Conservation (phyloP, 30 jellyfish, hydroid and myxozoan species). For the Aurelia sp. region DNA sequence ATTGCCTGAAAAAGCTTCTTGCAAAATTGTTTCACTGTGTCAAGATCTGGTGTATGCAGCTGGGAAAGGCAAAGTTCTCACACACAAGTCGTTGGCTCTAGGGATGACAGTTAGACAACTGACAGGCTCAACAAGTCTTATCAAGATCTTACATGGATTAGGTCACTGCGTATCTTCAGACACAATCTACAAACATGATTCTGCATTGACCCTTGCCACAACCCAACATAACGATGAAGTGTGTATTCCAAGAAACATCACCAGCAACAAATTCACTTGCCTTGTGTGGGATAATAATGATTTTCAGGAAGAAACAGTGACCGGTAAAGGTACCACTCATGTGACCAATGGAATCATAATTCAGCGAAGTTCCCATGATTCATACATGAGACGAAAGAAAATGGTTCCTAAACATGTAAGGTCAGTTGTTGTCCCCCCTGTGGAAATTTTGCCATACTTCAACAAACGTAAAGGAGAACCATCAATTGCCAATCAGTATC, state of each 20-base stretch:
- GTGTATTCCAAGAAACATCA: conserved; percentile 2
- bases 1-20: background rate
- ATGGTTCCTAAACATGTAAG: conserved; percentile 16
- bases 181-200: conserved; percentile 27
- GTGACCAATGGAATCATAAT: conserved; percentile 59
- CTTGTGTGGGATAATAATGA: conserved; percentile 62
- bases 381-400: background rate
- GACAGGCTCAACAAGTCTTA: conserved; percentile 26
- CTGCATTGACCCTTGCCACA: conserved; percentile 35
- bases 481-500: background rate
- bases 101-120: conserved; percentile 63
- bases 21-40: conserved; percentile 21
- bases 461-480: conserved; percentile 11
- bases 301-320: conserved; percentile 59
- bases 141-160: conserved; percentile 35
- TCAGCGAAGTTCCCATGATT: conserved; percentile 7
- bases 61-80: conserved; percentile 36
- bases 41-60: conserved; percentile 68
- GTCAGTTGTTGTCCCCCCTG: conserved; percentile 18
- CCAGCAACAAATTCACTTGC: conserved; percentile 17
- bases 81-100: conserved; percentile 58
- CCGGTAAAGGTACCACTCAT: conserved; percentile 66
- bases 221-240: background rate
- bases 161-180: conserved; percentile 41
- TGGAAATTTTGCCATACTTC: conserved; percentile 20